phyloP scores from a whole-genome alignment of 2,888 invertebrate genomes.

The Adelognathus sp. region DNA sequence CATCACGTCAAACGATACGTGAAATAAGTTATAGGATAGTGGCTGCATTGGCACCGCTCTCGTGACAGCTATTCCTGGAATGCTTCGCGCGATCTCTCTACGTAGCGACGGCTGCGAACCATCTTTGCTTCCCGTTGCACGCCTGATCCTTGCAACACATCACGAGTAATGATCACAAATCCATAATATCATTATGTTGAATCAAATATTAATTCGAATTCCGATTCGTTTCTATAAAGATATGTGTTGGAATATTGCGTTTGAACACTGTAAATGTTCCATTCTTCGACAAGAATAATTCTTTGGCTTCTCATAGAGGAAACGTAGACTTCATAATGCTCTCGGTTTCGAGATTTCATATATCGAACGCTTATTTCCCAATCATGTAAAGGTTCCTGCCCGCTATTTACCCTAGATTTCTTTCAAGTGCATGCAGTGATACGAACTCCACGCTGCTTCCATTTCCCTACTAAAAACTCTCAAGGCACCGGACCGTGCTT shows the following conservation, averaged over 20 bases:
- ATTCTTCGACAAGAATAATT: no score
- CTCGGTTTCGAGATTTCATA: no score
- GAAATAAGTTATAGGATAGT: constrained; percentile 82
- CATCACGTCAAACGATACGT: constrained; percentile 81
- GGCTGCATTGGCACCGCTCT: constrained; percentile 81
- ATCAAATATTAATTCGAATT: constrained; percentile 25
- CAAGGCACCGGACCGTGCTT: no score
- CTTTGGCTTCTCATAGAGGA: no score
- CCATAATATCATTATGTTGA: constrained; percentile 29
- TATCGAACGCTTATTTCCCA: no score
- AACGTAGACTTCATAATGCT: no score
- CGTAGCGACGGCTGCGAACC: constrained; percentile 44
- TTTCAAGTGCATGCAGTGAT: no score
- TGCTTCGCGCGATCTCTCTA: constrained; percentile 66
- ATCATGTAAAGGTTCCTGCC: no score
- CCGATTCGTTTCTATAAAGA: constrained; percentile 12
- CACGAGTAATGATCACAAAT: constrained; percentile 19
- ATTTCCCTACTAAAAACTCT: no score
- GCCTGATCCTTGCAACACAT: constrained; percentile 31
- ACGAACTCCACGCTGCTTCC: no score
- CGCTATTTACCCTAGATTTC: no score
- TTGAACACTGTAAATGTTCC: neutral
- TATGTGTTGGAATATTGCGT: neutral
- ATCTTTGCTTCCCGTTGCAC: constrained; percentile 39
- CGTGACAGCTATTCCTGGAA: constrained; percentile 81